These are phyloP conservation scores for Luehdorfia chinensis DNA, from an alignment of 1,140 invertebrate genomes.

Conservation along the genomic window DNA sequence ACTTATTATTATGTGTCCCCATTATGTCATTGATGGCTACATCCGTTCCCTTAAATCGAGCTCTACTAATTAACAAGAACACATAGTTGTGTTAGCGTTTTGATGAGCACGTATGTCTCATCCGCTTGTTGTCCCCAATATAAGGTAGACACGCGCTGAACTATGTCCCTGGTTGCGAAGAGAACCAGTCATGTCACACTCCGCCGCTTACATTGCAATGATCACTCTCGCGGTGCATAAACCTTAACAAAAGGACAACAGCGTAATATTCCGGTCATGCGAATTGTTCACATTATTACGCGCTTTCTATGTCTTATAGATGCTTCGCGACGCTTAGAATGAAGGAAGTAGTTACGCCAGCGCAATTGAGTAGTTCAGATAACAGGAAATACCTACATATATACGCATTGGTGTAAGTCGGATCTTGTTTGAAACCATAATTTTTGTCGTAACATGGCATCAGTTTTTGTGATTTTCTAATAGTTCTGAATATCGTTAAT, in stretches of 20 bases:
- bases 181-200: slow-evolving; percentile 67
- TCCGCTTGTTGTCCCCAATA: slow-evolving; percentile 66
- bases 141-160: slow-evolving; percentile 40
- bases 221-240: slow-evolving; percentile 46
- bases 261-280: slow-evolving; percentile 23
- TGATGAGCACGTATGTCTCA: slow-evolving; percentile 62
- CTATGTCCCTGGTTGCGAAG: slow-evolving; percentile 44
- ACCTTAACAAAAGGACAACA: slow-evolving; percentile 32
- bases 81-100: slow-evolving; percentile 38
- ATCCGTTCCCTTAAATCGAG: slow-evolving; percentile 23
- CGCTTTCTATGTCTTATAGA: slow-evolving; percentile 27
- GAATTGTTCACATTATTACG: slow-evolving; percentile 11
- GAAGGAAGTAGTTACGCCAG: slow-evolving; percentile 6
- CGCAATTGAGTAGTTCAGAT: slow-evolving; percentile 10
- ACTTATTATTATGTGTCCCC: neutral
- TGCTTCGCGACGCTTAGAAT: neutral
- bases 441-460: too few relatives aligned
- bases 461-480: too few relatives aligned
- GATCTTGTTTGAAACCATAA: too few relatives aligned
- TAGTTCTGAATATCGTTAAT: too few relatives aligned
- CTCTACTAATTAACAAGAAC: slow-evolving; percentile 25
- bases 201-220: slow-evolving; percentile 46
- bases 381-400: slow-evolving; percentile 15
- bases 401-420: slow-evolving; percentile 9
- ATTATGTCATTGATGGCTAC: slow-evolving; percentile 1